Percentiles rank a stretch among this genome's conserved stretches.
Conservation (phyloP, 2,888 invertebrate species). For the Amblyteles armatorius region DNA sequence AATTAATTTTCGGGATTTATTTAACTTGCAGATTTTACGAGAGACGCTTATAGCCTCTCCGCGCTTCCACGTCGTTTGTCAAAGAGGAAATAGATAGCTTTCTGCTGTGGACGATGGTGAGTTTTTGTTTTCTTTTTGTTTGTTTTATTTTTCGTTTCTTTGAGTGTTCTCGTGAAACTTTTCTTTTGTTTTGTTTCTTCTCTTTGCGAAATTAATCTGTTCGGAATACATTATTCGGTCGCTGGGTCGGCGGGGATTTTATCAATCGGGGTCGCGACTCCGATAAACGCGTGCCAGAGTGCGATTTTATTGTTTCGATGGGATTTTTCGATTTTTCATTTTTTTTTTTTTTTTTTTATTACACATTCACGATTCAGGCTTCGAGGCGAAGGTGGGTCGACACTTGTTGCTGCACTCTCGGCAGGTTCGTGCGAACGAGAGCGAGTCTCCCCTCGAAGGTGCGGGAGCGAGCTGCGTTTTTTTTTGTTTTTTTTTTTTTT, state of each 20-base stretch:
- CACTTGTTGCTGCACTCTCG: slow-evolving; percentile 59
- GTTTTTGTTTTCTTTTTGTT: not conserved
- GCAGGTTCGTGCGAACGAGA: slow-evolving; percentile 47
- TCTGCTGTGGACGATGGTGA: not conserved
- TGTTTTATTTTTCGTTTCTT: slow-evolving; percentile 17
- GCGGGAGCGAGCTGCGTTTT: slow-evolving; percentile 38
- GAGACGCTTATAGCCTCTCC: not conserved
- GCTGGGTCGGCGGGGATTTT: slow-evolving; percentile 4
- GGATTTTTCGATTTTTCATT: not conserved
- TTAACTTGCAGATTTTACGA: slow-evolving; percentile 61
- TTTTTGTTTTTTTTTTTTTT: slow-evolving; percentile 72
- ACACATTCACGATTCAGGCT: slow-evolving; percentile 5
- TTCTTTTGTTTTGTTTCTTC: not conserved
- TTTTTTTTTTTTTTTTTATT: not conserved
- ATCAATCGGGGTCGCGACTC: not conserved
- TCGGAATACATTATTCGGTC: not conserved
- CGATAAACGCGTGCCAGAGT: not conserved
- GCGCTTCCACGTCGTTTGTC: slow-evolving; percentile 44
- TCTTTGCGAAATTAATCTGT: slow-evolving; percentile 8
- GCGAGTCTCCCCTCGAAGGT: slow-evolving; percentile 25
- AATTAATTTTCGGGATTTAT: slow-evolving; percentile 58
- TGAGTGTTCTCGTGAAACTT: not conserved
- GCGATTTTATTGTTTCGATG: not conserved
- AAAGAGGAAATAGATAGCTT: slow-evolving; percentile 43
- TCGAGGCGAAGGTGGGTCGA: slow-evolving; percentile 51